These are phyloP conservation scores for Vidua macroura DNA, from an alignment of 2,113 vertebrate species.

Conservation along the genomic window DNA sequence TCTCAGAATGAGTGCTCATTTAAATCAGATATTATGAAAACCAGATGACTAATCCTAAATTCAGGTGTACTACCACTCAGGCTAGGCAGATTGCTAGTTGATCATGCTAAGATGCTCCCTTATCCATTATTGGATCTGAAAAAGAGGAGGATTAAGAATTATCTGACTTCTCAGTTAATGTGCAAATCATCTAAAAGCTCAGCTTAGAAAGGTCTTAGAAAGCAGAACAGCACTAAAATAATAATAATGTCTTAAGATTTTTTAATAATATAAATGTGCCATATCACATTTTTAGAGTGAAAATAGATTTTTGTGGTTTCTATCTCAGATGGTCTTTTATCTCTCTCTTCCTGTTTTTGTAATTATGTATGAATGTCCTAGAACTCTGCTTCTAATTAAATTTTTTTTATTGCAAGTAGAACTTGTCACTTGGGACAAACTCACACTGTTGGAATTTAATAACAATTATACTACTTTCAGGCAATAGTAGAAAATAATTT, in stretches of 20 bases:
- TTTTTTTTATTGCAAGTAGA: conserved; percentile 40
- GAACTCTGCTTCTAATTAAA: neutral
- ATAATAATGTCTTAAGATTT: conserved; percentile 60
- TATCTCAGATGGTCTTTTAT: conserved; percentile 19
- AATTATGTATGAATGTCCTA: neutral
- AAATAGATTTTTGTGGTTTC: neutral
- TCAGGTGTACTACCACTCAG: conserved; percentile 83
- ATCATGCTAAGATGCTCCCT: conserved; percentile 87
- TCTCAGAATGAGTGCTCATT: conserved; percentile 51
- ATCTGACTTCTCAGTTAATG: conserved; percentile 91
- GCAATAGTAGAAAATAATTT: conserved; percentile 52
- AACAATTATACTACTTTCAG: conserved; percentile 37
- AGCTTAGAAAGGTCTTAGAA: conserved; percentile 72
- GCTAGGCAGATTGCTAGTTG: conserved; percentile 88
- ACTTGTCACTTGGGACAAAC: conserved; percentile 55
- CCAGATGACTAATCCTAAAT: conserved; percentile 79
- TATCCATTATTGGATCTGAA: conserved; percentile 94
- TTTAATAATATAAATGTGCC: conserved; percentile 54
- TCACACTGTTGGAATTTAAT: conserved; percentile 56
- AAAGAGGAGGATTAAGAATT: conserved; percentile 94
- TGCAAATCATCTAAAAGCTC: conserved; percentile 88
- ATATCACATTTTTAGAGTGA: conserved; percentile 24
- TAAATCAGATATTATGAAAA: conserved; percentile 70
- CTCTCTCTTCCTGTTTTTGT: neutral
- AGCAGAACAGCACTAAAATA: conserved; percentile 65